Base-by-base conservation (phyloP, 2,888 invertebrate genomes). In the Sminthurinus aureus region DNA sequence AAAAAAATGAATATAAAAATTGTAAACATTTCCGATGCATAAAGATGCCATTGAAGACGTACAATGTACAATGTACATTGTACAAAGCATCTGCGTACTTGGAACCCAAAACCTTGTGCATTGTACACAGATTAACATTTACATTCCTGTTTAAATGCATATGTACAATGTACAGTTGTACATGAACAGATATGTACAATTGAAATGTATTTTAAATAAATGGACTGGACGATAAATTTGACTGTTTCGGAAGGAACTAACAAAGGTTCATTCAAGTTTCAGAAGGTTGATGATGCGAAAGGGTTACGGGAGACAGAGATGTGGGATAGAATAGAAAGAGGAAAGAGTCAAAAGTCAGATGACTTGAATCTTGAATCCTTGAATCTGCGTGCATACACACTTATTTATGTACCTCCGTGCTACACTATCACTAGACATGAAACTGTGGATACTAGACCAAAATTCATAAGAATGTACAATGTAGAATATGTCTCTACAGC, bases 251-350 rank as follows among this genome's bases (percentile, higher is more conserved):
- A 79, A 79, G 79, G 20, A 69, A 67, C 79, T 79, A 69, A 79
- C 79, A 51, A 69, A 69, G 69, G 69, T 79, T 79, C 79, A 79
- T 79, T 79, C 69, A 50, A 79, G 38, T 69, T 69, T 79, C 38
- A 79, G 58, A 81, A 81, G 74, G 81, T 74, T 81, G 74, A 81
- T 81, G 81, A 81, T 24, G 74, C 74, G 64, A 76, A 69, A 69
- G 80, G 76, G 26, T 83, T 67, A 84, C 3, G 80, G 73, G 24
- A 79, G 51, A 58, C 71, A 51, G 52, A 24, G 67, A 51, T 76
- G 73, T 84, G 83, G 51, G 81, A 69, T 71, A 69, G 75, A 78
- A 64, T 78, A 81, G 71, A 58, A 77, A 38, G 38, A 38, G 38
- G 38, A 38, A 6, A 38, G 38, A 38, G 38, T n/a, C n/a, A n/a